phyloP scores from a whole-genome alignment of 2,797 vertebrate species.

The Acanthiza pusilla region DNA sequence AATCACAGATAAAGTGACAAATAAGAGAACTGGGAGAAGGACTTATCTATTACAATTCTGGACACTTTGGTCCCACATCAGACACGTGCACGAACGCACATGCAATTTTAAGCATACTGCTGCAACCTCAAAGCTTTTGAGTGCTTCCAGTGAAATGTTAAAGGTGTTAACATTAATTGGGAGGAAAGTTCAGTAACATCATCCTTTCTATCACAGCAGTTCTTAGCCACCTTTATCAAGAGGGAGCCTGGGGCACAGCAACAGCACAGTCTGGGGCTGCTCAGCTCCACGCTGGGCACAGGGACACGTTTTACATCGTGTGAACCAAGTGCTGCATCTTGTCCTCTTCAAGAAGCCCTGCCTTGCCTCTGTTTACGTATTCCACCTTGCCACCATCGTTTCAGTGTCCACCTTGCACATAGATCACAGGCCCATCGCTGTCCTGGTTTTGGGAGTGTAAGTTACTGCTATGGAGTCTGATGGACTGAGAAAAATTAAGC shows the following conservation, averaged over 20 bases:
- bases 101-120: background rate
- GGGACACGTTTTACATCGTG: fast-evolving
- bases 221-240: background rate
- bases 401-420: background rate
- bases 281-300: fast-evolving
- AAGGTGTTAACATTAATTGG: background rate
- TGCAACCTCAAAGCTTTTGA: background rate
- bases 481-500: background rate
- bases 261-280: background rate
- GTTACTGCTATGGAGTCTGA: background rate
- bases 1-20: background rate
- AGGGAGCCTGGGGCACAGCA: background rate
- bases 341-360: background rate
- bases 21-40: background rate
- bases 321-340: background rate
- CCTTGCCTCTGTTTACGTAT: background rate
- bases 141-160: background rate
- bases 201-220: background rate
- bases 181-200: background rate
- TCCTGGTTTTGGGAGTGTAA: background rate
- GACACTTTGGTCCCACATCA: background rate
- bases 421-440: background rate
- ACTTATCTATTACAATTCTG: background rate
- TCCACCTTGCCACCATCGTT: background rate
- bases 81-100: background rate